Conservation (phyloP, 2,113 vertebrate species). For the Haliaeetus leucogaster region DNA sequence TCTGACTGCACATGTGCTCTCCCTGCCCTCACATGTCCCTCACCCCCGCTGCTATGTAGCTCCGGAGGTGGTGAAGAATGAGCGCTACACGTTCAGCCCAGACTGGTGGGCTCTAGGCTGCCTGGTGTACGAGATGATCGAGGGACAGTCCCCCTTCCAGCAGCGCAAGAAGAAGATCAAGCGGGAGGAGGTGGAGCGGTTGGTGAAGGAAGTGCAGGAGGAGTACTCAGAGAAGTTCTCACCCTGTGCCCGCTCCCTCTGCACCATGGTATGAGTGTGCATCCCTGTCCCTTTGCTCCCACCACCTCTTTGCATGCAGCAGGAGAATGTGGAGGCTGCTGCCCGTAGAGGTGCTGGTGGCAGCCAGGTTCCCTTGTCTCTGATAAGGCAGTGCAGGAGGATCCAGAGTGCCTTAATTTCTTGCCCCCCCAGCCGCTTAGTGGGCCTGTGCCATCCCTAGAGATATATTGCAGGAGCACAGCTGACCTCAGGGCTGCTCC, state of each 20-base stretch:
- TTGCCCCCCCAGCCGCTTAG: neutral
- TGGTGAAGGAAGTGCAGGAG: conserved; percentile 90
- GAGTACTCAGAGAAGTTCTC: conserved; percentile 91
- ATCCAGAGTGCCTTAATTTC: neutral
- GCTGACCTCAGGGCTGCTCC: neutral
- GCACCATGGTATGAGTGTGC: conserved; percentile 78
- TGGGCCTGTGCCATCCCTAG: neutral
- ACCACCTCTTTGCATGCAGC: fast-evolving
- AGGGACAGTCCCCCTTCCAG: conserved; percentile 96
- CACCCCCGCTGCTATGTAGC: conserved; percentile 66
- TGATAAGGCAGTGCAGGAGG: neutral
- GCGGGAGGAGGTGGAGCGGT: conserved; percentile 91
- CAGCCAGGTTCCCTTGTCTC: neutral
- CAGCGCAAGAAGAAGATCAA: conserved; percentile 98
- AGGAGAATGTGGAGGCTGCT: neutral
- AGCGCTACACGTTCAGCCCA: conserved; percentile 92
- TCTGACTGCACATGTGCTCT: neutral
- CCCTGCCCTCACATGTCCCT: neutral
- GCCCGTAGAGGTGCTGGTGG: neutral
- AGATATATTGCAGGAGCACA: neutral
- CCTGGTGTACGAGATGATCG: conserved; percentile 96
- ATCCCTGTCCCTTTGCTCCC: neutral
- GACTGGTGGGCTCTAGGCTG: conserved; percentile 98
- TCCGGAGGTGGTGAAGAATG: conserved; percentile 94
- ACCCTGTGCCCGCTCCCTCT: conserved; percentile 82